A percentile compares a stretch with the other conserved stretches of the same genome.
Conservation (phyloP, 2,113 vertebrate genomes). For the Galeopterus variegatus region DNA sequence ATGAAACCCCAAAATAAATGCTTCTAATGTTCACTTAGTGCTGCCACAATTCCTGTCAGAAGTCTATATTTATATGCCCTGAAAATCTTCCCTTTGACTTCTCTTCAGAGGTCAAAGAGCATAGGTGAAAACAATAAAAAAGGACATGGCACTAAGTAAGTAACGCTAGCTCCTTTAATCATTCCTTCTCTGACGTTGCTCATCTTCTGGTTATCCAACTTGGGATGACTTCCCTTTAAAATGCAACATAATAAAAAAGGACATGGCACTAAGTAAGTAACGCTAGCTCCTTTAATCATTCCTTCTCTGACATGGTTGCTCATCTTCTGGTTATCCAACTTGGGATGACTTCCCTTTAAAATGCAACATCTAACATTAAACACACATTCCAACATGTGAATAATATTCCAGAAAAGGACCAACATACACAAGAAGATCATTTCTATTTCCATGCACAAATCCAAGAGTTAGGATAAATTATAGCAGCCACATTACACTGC, state of each 20-base stretch:
- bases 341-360: neutral
- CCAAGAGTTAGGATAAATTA: neutral
- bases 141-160: neutral
- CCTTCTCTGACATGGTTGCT: neutral
- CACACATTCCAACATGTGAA: neutral
- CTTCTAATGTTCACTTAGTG: neutral
- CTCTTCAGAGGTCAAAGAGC: neutral
- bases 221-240: neutral
- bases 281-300: neutral
- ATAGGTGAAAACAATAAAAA: neutral
- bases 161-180: neutral
- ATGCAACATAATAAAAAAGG: neutral
- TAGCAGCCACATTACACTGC: neutral
- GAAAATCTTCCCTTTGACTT: neutral
- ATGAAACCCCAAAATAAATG: neutral
- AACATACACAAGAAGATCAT: neutral
- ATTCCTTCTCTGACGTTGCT: neutral
- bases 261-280: too few species aligned
- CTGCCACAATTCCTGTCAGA: neutral
- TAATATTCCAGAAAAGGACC: neutral
- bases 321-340: neutral
- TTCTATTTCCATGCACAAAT: neutral
- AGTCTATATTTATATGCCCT: neutral
- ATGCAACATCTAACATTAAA: neutral
- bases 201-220: neutral